Evolutionary conservation across 2,797 vertebrate species (phyloP).

Genomic region (Poeciliopsis presidionis): DNA sequence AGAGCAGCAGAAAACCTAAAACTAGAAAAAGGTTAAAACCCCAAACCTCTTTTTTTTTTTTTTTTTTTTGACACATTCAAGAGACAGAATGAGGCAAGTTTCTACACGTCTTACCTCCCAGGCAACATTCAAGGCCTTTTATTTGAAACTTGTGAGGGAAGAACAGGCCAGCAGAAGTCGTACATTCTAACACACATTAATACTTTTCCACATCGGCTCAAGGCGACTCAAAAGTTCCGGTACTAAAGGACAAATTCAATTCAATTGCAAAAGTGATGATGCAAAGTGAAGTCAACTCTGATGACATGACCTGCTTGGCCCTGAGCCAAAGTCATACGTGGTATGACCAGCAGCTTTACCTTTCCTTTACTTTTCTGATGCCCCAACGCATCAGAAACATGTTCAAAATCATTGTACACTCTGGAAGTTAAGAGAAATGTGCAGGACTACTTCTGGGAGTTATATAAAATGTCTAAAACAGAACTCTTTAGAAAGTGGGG

Average conservation of each 20-base stretch:
- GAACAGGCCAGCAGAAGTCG: slow-evolving; percentile 16
- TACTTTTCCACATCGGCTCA: slow-evolving; percentile 7
- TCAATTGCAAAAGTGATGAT: slow-evolving; percentile 17
- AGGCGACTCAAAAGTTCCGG: slow-evolving; percentile 4
- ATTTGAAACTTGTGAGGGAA: slow-evolving; percentile 37
- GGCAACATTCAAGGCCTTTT: slow-evolving; percentile 21
- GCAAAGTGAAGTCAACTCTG: slow-evolving; percentile 31
- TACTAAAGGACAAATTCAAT: slow-evolving; percentile 1
- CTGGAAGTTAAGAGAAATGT: slow-evolving; percentile 8
- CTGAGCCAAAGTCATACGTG: slow-evolving; percentile 8
- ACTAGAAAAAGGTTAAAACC: slow-evolving; percentile 37
- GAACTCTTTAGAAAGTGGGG: slow-evolving; percentile 10
- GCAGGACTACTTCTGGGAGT: slow-evolving; percentile 7
- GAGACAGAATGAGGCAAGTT: slow-evolving; percentile 49
- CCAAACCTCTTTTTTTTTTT: slow-evolving; percentile 7
- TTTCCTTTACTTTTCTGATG: slow-evolving; percentile 30
- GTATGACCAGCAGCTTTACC: slow-evolving; percentile 25
- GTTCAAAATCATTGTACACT: slow-evolving; percentile 4
- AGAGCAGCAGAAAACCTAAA: slow-evolving; percentile 38
- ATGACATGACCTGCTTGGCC: slow-evolving; percentile 32
- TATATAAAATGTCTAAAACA: slow-evolving; percentile 15
- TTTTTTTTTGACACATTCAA: neutral
- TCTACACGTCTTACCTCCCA: slow-evolving; percentile 58
- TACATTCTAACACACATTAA: neutral
- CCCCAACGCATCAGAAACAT: neutral